phyloP scores from a whole-genome alignment of 2,888 invertebrate genomes.

The Monochamus alternatus region DNA sequence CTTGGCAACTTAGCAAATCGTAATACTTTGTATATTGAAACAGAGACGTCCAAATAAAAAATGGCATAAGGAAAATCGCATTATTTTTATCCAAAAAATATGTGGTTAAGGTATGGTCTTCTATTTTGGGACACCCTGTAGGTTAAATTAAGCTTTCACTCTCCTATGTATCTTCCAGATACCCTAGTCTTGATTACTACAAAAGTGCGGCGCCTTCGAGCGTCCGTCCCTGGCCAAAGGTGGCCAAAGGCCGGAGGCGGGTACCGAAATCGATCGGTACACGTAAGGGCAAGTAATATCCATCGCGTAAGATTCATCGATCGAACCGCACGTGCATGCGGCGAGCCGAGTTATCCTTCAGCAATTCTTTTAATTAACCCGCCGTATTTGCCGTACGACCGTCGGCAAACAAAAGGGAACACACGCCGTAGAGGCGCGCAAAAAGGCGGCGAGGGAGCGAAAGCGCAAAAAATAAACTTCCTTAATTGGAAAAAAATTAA shows the following conservation, averaged over 20 bases:
- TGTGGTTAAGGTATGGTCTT: too few species aligned
- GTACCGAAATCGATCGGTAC: conserved; percentile 63
- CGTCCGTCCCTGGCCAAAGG: conserved; percentile 46
- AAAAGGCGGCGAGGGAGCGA: background rate
- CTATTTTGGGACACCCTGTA: too few species aligned
- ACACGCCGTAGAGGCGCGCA: background rate
- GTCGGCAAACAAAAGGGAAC: conserved; percentile 33
- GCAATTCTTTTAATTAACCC: conserved; percentile 54
- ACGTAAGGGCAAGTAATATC: conserved; percentile 67
- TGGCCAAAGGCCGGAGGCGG: conserved; percentile 50
- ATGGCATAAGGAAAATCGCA: too few species aligned
- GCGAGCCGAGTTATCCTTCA: conserved; percentile 56
- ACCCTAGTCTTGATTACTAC: too few species aligned
- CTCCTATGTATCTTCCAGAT: too few species aligned
- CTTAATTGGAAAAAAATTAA: conserved; percentile 10
- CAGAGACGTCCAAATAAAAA: too few species aligned
- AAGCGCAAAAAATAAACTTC: background rate
- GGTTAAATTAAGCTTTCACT: too few species aligned
- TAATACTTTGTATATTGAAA: too few species aligned
- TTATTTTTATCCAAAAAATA: too few species aligned
- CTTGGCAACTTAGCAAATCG: too few species aligned
- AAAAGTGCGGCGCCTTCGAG: background rate
- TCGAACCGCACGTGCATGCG: conserved; percentile 63
- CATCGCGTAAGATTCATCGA: conserved; percentile 67
- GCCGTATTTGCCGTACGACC: conserved; percentile 33